Percentiles rank a stretch among this genome's conserved stretches.
Conservation (phyloP, 2,113 vertebrate genomes). For the Phainopepla nitens region DNA sequence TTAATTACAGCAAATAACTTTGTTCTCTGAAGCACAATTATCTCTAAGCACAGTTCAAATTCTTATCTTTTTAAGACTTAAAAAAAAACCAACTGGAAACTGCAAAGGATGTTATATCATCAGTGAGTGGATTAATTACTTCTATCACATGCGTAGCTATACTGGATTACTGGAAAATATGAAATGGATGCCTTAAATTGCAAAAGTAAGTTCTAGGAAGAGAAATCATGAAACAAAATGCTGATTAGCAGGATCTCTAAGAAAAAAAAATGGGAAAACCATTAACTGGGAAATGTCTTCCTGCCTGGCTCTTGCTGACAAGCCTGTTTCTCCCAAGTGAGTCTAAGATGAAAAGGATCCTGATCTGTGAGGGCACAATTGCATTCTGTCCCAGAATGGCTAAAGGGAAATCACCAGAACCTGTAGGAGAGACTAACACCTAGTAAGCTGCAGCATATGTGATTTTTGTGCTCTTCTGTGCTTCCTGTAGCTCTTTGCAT, state of each 20-base stretch:
- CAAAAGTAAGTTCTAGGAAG: not conserved
- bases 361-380: not conserved
- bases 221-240: not conserved
- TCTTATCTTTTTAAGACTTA: not conserved
- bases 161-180: not conserved
- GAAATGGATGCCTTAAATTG: not conserved
- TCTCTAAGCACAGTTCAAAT: not conserved
- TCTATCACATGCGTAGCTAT: not conserved
- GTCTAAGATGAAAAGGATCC: not conserved
- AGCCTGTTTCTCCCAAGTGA: not conserved
- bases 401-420: not conserved
- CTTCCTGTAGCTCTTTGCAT: not conserved
- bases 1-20: not conserved
- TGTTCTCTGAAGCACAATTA: not conserved
- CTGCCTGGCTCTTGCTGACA: not conserved
- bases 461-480: not conserved
- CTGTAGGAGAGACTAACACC: not conserved
- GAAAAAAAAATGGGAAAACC: not conserved
- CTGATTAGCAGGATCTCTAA: not conserved
- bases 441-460: not conserved
- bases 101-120: not conserved
- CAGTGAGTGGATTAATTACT: not conserved
- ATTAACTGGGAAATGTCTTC: not conserved
- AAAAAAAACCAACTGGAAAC: not conserved
- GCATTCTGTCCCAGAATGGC: not conserved